phyloP scores from a whole-genome alignment of 2,888 invertebrate genomes.

The Drosophila kuntzei region DNA sequence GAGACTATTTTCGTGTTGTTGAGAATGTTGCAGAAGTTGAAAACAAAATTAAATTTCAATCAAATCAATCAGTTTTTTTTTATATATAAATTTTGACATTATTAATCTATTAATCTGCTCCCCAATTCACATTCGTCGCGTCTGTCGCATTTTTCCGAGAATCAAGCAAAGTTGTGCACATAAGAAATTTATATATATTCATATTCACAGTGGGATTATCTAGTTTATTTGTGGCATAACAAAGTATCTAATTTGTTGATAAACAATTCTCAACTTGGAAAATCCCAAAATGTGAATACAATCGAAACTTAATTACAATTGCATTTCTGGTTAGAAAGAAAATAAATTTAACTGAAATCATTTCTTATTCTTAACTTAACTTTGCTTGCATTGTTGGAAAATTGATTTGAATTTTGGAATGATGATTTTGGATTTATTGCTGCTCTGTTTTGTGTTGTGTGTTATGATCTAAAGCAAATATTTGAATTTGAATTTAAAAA shows the following conservation, averaged over 20 bases:
- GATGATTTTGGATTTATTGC: constrained; percentile 50
- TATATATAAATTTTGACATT: constrained; percentile 30
- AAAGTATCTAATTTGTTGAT: constrained; percentile 7
- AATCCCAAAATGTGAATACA: constrained; percentile 31
- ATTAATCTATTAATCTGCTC: constrained; percentile 30
- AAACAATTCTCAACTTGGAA: neutral
- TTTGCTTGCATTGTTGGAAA: constrained; percentile 48
- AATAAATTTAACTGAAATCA: constrained; percentile 5
- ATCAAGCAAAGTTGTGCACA: constrained; percentile 51
- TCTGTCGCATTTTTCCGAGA: constrained; percentile 36
- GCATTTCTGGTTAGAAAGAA: constrained; percentile 11
- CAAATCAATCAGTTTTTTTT: constrained; percentile 69
- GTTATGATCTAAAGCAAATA: constrained; percentile 31
- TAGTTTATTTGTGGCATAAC: neutral
- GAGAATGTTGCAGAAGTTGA: constrained; percentile 44
- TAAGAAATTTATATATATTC: neutral
- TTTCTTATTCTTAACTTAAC: constrained; percentile 2
- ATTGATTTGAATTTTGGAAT: constrained; percentile 57
- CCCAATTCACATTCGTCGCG: constrained; percentile 48
- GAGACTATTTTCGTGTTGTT: constrained; percentile 24
- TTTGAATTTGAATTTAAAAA: constrained; percentile 55
- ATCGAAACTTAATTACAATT: constrained; percentile 1
- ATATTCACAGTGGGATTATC: constrained; percentile 24
- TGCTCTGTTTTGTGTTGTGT: constrained; percentile 16
- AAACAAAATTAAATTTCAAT: constrained; percentile 73